Conservation (phyloP, 2,888 invertebrate species). For the Acanthosoma haemorrhoidale region DNA sequence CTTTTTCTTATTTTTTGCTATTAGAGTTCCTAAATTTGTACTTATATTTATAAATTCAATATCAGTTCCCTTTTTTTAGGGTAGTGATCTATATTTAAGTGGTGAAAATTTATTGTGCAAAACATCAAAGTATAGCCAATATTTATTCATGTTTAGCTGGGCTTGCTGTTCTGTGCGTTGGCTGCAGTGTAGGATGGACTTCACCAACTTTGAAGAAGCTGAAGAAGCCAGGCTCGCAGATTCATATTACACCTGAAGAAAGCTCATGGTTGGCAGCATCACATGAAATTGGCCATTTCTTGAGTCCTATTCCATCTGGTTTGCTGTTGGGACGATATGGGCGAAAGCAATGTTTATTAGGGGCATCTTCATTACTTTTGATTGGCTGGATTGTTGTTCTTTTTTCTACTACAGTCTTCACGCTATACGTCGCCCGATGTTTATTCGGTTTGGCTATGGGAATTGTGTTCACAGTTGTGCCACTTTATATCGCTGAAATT, state of each 20-base stretch:
- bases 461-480: slow-evolving; percentile 38
- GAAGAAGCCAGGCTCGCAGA: slow-evolving; percentile 12
- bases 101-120: no score
- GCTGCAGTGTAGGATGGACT: slow-evolving; percentile 40
- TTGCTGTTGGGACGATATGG: slow-evolving; percentile 33
- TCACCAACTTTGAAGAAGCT: slow-evolving; percentile 38
- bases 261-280: slow-evolving; percentile 37
- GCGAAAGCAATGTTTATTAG: slow-evolving; percentile 32
- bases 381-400: slow-evolving; percentile 38
- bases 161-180: slow-evolving; percentile 37
- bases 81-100: no score
- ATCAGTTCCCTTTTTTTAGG: no score
- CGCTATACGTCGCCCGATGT: slow-evolving; percentile 36
- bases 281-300: slow-evolving; percentile 40
- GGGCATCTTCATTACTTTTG: slow-evolving; percentile 25
- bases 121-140: no score
- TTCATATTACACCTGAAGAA: slow-evolving; percentile 35
- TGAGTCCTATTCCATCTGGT: slow-evolving; percentile 39
- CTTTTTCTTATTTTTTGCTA: no score
- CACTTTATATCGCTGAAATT: slow-evolving; percentile 40
- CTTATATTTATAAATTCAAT: no score
- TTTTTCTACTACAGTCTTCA: slow-evolving; percentile 21
- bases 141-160: slow-evolving; percentile 34
- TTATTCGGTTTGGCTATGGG: slow-evolving; percentile 41
- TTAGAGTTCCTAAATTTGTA: no score